Evolutionary conservation across 2,797 vertebrate genomes (phyloP).

Genomic region (Cyclura pinguis): DNA sequence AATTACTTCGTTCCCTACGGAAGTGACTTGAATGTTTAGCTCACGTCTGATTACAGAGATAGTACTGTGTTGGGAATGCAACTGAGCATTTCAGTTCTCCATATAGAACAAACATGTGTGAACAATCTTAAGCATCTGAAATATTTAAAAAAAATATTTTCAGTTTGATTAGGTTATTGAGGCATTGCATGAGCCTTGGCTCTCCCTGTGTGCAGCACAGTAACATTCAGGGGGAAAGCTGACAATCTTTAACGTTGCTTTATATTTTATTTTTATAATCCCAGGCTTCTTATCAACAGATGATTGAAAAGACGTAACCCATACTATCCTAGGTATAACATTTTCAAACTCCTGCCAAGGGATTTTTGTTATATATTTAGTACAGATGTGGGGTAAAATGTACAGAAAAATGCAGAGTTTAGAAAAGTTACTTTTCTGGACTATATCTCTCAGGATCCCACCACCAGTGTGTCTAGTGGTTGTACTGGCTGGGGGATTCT

Average conservation of each 20-base stretch:
- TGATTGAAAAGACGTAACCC: not conserved
- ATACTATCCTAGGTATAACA: not conserved
- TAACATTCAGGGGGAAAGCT: slow-evolving; percentile 3
- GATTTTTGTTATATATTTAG: not conserved
- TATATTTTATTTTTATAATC: not conserved
- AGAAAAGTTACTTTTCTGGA: too few relatives aligned
- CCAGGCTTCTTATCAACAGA: not conserved
- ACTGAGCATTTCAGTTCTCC: slow-evolving; percentile 16
- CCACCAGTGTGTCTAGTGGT: too few relatives aligned
- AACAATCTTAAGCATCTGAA: slow-evolving; percentile 10
- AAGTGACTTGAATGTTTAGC: not conserved
- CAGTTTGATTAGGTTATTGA: slow-evolving; percentile 1
- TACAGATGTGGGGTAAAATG: not conserved
- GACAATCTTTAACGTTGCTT: not conserved
- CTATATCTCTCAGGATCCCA: too few relatives aligned
- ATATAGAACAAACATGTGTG: not conserved
- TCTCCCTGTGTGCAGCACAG: not conserved
- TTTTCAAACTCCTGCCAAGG: not conserved
- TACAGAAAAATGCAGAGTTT: not conserved
- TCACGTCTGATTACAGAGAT: slow-evolving; percentile 5
- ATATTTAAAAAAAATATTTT: not conserved
- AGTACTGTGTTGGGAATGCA: not conserved
- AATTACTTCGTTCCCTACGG: not conserved
- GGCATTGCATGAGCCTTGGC: not conserved
- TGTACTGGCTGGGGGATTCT: too few relatives aligned